Evolutionary conservation across 2,113 vertebrate species (phyloP), one percentile per base, ranked within the genome.

Genomic region (Nannospalax galili): DNA sequence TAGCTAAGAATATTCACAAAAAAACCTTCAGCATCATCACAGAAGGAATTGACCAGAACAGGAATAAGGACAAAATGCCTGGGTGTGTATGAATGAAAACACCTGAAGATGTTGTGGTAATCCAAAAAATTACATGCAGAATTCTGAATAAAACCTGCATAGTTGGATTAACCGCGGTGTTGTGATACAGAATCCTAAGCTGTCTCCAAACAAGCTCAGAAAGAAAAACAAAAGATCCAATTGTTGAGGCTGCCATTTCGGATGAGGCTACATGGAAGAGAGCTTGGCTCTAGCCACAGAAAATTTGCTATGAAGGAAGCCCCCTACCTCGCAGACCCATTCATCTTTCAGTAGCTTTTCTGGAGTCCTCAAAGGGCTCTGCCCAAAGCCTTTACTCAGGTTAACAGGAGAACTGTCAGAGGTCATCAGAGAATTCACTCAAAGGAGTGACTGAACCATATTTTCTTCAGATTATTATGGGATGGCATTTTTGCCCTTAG

Each of bases 41-140:
- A 60, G 74, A 58, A 48, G 37, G 73, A 89, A 93, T 84, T n/a
- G 70, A 77, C 35, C 74, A 52, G 48, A 93, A 88, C 5, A 82
- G 58, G 14, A 81, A 35, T 28, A 70, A 88, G 79, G 37, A 67
- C 56, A 30, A 62, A 79, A 80, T 10, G 72, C 16, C 14, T 58
- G 12, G 42, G 26, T 17, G 45, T 28, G 30, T 28, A 62, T 60
- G 72, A 22, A 72, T 35, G 14, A 81, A 81, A 88, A n/a, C 42
- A 82, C 72, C 28, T 67, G 58, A 75, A 72, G 65, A 40, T 14
- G 24, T 12, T 48, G 32, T 79, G 84, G 42, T 26, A 14, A 64
- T 35, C 78, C n/a, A n/a, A 52, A 84, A 69, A 84, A 28, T 28
- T 24, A 62, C 60, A 56, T 11, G 8, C 77, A 90, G 65, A 80